These are phyloP conservation scores for Sanderia malayensis DNA, from an alignment of 30 jellyfish, hydroid and myxozoan species.

Conservation along the genomic window DNA sequence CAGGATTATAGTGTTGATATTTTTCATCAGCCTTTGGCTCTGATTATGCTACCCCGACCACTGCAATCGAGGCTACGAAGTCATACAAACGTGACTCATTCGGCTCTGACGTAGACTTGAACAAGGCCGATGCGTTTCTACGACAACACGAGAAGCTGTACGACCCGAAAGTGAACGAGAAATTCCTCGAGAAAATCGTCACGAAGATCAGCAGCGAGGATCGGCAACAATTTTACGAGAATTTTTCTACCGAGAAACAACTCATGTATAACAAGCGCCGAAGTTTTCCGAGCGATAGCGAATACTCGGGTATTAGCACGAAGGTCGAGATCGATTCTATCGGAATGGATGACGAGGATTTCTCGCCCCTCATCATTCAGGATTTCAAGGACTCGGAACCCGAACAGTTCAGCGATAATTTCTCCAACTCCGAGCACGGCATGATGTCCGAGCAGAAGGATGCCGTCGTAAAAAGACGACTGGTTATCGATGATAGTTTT, in stretches of 20 bases:
- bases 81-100: slow-evolving; percentile 28
- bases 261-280: slow-evolving; percentile 24
- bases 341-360: slow-evolving; percentile 60
- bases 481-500: background rate
- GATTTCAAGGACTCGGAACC: slow-evolving; percentile 35
- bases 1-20: too few relatives aligned
- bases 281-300: slow-evolving; percentile 52
- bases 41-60: slow-evolving; percentile 9
- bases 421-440: slow-evolving; percentile 15
- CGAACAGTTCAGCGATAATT: slow-evolving; percentile 12
- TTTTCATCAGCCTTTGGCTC: slow-evolving; percentile 7
- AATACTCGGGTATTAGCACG: slow-evolving; percentile 52
- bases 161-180: slow-evolving; percentile 27
- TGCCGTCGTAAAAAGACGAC: background rate
- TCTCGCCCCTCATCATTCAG: slow-evolving; percentile 49
- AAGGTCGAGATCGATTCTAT: slow-evolving; percentile 55
- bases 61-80: slow-evolving; percentile 1
- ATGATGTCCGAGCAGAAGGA: slow-evolving; percentile 22
- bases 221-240: slow-evolving; percentile 1
- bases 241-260: background rate
- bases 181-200: slow-evolving; percentile 14
- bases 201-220: background rate
- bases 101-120: slow-evolving; percentile 32
- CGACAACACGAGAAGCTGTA: background rate
- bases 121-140: slow-evolving; percentile 27